Evolutionary conservation across 92 coral and sea anemone species (phyloP).

Genomic region (Porites cylindrica): DNA sequence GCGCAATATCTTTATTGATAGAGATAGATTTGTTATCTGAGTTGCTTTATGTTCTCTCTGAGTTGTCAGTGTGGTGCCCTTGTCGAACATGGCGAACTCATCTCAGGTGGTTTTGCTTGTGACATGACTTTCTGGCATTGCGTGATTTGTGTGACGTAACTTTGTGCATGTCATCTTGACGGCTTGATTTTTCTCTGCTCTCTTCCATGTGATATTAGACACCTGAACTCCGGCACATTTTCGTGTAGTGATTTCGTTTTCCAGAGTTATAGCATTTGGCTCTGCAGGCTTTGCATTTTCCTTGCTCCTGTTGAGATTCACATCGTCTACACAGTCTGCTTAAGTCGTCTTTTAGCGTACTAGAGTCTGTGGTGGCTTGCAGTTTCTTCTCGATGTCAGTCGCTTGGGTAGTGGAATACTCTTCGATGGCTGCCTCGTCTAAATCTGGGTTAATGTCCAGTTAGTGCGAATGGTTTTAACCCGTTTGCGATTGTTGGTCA

Average conservation of each 20-base stretch:
- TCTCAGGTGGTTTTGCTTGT: conserved; percentile 14
- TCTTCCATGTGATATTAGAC: conserved; percentile 7
- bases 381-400: conserved; percentile 52
- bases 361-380: conserved; percentile 26
- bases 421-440: conserved; percentile 69
- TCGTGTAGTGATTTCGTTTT: conserved; percentile 60
- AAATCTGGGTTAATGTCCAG: conserved; percentile 57
- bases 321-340: conserved; percentile 28
- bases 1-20: conserved; percentile 32
- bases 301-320: conserved; percentile 46
- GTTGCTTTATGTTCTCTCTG: conserved; percentile 18
- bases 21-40: conserved; percentile 8
- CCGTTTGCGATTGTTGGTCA: conserved; percentile 47
- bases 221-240: conserved; percentile 49
- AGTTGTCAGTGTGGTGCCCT: neutral
- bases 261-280: conserved; percentile 56
- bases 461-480: conserved; percentile 51
- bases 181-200: conserved; percentile 21
- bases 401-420: conserved; percentile 56
- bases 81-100: conserved; percentile 32
- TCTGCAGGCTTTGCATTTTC: conserved; percentile 58
- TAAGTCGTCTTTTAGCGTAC: conserved; percentile 39
- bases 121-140: neutral
- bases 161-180: conserved; percentile 7
- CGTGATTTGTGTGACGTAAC: neutral